Percentiles rank a stretch among this genome's conserved stretches.
Evolutionary conservation across 1,140 invertebrate species (phyloP).

Genomic region (Elysia chlorotica): DNA sequence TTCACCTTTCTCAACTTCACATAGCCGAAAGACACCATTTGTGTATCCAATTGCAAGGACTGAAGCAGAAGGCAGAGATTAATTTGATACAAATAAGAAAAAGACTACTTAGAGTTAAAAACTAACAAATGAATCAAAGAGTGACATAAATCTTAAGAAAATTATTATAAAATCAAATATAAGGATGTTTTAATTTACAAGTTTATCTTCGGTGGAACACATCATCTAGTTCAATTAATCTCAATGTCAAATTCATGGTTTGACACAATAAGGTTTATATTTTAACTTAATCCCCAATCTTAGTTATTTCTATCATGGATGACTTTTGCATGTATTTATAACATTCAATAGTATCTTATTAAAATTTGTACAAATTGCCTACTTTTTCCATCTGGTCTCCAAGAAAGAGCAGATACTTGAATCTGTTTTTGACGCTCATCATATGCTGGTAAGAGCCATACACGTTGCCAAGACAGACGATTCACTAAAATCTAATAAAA

Average conservation of each 20-base stretch:
- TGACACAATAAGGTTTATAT: background rate
- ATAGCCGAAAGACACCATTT: constrained; percentile 73
- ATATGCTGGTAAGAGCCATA: constrained; percentile 80
- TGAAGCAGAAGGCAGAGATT: too few relatives aligned
- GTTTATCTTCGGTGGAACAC: background rate
- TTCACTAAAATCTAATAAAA: constrained; percentile 80
- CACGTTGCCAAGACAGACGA: constrained; percentile 89
- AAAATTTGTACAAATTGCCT: background rate
- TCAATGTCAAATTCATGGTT: background rate
- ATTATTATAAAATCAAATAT: background rate
- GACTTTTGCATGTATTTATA: background rate
- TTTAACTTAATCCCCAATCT: background rate
- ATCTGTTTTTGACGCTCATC: constrained; percentile 69
- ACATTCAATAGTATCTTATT: background rate
- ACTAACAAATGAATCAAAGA: background rate
- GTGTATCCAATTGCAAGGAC: constrained; percentile 76
- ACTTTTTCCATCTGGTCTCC: constrained; percentile 91
- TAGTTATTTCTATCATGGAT: background rate
- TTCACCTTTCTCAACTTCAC: constrained; percentile 88
- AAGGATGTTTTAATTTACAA: background rate
- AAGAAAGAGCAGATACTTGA: constrained; percentile 73
- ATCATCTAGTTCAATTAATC: background rate
- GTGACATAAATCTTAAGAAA: background rate
- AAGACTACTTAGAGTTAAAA: background rate
- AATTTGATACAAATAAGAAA: background rate